Conservation (phyloP, 2,113 vertebrate genomes). For the Ceyx margarethae region DNA sequence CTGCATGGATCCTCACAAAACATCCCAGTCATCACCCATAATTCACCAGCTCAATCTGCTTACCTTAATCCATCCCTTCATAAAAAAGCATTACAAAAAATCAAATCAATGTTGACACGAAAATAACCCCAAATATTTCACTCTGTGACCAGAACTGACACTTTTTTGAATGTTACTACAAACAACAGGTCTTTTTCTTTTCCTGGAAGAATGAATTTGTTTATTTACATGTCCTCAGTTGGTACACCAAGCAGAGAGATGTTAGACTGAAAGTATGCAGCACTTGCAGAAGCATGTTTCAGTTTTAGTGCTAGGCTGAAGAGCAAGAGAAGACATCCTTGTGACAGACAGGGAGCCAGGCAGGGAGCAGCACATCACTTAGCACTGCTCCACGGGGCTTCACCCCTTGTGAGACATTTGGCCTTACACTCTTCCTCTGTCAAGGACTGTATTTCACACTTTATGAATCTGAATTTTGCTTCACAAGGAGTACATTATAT, state of each 20-base stretch:
- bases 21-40: neutral
- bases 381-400: slow-evolving; percentile 32
- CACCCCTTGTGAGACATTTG: neutral
- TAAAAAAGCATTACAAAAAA: neutral
- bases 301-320: neutral
- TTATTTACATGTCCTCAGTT: neutral
- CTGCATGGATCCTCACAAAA: neutral
- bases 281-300: neutral
- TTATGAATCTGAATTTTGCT: neutral
- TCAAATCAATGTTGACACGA: neutral
- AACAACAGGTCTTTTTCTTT: neutral
- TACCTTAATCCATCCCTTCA: neutral
- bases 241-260: neutral
- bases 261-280: neutral
- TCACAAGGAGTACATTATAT: neutral
- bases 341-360: neutral
- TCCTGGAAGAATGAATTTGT: neutral
- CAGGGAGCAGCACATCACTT: neutral
- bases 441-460: neutral
- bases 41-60: neutral
- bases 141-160: neutral
- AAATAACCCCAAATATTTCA: neutral
- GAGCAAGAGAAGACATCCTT: neutral
- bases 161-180: neutral
- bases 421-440: neutral